Evolutionary conservation across 2,888 invertebrate genomes (phyloP), one percentile per base, ranked within the genome.

Genomic region (Pseudococcus longispinus): DNA sequence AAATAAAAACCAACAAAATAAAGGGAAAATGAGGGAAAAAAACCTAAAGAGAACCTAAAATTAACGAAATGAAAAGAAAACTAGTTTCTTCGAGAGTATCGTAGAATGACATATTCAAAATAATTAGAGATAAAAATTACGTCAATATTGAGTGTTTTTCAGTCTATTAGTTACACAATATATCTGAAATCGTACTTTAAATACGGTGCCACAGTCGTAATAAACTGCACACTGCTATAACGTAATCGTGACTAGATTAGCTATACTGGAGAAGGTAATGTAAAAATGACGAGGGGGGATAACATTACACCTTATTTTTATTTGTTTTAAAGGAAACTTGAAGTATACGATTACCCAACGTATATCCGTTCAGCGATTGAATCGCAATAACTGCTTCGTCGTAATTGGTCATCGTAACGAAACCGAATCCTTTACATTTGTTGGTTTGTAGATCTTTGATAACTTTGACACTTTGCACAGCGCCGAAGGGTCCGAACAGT

Each of bases 371-470:
- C 90, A 98, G 93, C 89, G 97, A 97, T 92, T 97, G 97, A 91
- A 98, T 98, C 89, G 98, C 98, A 90, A 97, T 96, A 89, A 97
- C 95, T 88, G 98, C 97, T 92, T 98, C 98, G 90, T 98, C 98
- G 91, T 98, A 98, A 92, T 98, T 97, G 91, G 97, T 97, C 98
- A 98, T 98, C 89, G 98, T 98, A 89, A 98, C 98, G 92, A 98
- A 98, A 89, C 98, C 98, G 92, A 98, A 98, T 89, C 98, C 98
- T 93, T 98, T 98, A 93, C 98, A 98, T 92, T 98, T 98, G 93
- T 97, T 97, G 89, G 97, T 97, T 90, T 96, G 95, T 90, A 96
- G 94, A 93, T 98, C 98, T 90, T 97, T 95, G 91, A 98, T 97
- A 90, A 98, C 97, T 93, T 98, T 98, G 89, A 98, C 98, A 92